These are phyloP conservation scores for Mola mola DNA, from an alignment of 2,113 vertebrate species.

Conservation along the genomic window DNA sequence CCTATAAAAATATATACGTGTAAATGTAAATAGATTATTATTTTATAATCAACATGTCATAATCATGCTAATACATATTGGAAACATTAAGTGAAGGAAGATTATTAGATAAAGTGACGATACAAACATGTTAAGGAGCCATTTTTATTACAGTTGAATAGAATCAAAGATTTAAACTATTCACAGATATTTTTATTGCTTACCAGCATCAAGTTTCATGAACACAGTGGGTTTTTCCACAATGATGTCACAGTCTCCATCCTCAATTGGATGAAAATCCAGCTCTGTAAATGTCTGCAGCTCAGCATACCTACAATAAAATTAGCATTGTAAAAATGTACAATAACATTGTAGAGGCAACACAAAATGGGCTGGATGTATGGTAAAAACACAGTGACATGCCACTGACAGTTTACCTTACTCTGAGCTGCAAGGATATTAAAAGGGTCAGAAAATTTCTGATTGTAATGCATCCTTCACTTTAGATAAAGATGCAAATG, in stretches of 20 bases:
- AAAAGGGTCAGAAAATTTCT: no score
- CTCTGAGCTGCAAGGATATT: no score
- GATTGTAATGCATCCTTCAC: no score
- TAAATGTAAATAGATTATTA: neutral
- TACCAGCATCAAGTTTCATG: conserved; percentile 98
- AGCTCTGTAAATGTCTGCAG: conserved; percentile 89
- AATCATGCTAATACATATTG: neutral
- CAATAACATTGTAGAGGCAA: neutral
- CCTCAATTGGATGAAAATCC: conserved; percentile 84
- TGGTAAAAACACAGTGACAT: no score
- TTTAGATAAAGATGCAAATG: no score
- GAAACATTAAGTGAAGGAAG: no score
- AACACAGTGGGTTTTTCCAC: conserved; percentile 93
- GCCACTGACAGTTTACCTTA: no score
- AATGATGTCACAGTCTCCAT: conserved; percentile 88
- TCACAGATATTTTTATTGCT: conserved; percentile 7
- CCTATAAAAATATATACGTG: conserved; percentile 80
- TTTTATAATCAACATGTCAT: neutral
- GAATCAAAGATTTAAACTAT: no score
- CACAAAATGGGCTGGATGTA: neutral
- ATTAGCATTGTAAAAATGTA: conserved; percentile 2
- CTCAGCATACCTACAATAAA: conserved; percentile 90
- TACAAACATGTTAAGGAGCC: no score
- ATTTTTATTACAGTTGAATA: no score
- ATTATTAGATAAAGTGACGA: no score